phyloP scores from a whole-genome alignment of 2,888 invertebrate species.

The Ceramica pisi region DNA sequence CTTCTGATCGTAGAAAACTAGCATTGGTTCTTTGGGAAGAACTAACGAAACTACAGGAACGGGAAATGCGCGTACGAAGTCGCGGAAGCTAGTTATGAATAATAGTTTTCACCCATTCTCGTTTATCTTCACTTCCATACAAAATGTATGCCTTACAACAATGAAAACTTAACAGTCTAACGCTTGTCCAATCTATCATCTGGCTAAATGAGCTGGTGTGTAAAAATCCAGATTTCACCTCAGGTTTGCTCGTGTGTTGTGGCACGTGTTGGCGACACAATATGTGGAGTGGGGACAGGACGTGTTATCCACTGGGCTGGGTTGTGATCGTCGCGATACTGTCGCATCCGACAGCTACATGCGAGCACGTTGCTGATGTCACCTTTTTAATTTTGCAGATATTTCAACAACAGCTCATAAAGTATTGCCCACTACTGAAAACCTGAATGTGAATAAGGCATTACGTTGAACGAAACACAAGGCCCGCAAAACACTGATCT shows the following conservation, averaged over 20 bases:
- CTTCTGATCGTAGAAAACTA: too few relatives aligned
- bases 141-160: not conserved
- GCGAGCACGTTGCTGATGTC: conserved; percentile 3
- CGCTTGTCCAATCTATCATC: not conserved
- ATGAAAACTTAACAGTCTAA: not conserved
- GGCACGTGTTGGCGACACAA: conserved; percentile 19
- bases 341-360: conserved; percentile 5
- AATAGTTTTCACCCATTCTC: too few relatives aligned
- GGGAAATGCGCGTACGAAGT: too few relatives aligned
- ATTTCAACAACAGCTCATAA: not conserved
- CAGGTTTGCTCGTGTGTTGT: not conserved
- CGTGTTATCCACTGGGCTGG: conserved; percentile 22
- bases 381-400: conserved; percentile 11
- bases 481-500: not conserved
- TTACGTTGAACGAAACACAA: not conserved
- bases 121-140: not conserved
- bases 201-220: not conserved
- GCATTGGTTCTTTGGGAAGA: too few relatives aligned
- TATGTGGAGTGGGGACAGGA: conserved; percentile 28
- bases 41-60: too few relatives aligned
- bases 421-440: not conserved
- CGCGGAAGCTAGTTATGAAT: too few relatives aligned
- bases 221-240: not conserved
- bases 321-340: conserved; percentile 19
- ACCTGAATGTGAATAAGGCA: not conserved